Base-by-base conservation (phyloP, 2,113 vertebrate genomes). In the Forbesichthys papilliferus region DNA sequence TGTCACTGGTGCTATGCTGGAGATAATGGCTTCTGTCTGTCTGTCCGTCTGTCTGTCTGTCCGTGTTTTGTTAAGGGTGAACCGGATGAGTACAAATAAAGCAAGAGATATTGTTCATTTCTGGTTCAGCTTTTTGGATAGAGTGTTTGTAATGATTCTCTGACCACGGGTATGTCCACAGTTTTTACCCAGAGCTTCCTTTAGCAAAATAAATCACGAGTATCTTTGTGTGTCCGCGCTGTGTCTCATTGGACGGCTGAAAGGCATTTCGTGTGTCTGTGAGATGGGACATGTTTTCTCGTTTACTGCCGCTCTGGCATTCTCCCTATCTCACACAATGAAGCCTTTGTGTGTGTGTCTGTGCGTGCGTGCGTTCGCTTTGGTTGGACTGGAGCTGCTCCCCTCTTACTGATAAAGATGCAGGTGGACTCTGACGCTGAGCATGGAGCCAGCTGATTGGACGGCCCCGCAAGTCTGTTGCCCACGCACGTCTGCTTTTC, bases 321-420 rank as follows among this genome's bases (percentile, higher is more conserved):
- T 81, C 77, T 86, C 68, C 68, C 42, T 63, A 42, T 79, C 66
- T 76, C 80, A 91, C 78, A 91, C 90, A 91, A 89, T 83, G 83
- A 85, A 59, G 48, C 80, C 78, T 81, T 91, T 67, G 36, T 47
- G 27, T 61, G 48, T 56, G 66, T 65, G 61, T 62, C 56, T 49
- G 48, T 69, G 47, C 59, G 67, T 69, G 27, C 46, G 14, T 59
- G 27, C 20, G 58, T 12, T 4, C 8, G 10, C 10, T n/a, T 14
- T 59, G 46, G 69, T 13, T 59, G 56, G 69, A 61, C 57, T 64
- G 16, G 54, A 2, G 6, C 61, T 58, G 49, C 60, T 61, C 51
- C 64, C 64, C 83, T 70, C 67, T 64, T 47, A 69, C 86, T 48
- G 79, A 83, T 85, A 58, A 80, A 64, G 77, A 81, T 47, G 75